These are phyloP conservation scores for Temnothorax unifasciatus DNA, from an alignment of 2,888 invertebrate genomes.

Conservation along the genomic window DNA sequence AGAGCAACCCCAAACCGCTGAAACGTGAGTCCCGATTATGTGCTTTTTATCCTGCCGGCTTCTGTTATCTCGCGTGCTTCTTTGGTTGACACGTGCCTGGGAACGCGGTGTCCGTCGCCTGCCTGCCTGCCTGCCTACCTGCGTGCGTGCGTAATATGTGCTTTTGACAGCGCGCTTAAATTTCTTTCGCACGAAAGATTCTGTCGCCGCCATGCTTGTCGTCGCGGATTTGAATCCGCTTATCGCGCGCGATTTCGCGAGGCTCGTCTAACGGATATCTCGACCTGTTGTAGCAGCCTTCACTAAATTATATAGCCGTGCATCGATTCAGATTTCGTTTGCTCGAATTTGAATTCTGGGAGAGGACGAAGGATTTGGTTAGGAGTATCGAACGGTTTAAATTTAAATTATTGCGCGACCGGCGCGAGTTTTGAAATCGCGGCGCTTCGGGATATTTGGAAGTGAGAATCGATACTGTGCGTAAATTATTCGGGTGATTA, in stretches of 20 bases:
- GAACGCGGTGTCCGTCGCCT: background rate
- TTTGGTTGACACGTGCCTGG: slow-evolving; percentile 18
- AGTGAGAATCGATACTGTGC: background rate
- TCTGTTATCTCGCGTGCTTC: background rate
- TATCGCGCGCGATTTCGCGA: background rate
- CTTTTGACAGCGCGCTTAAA: slow-evolving; percentile 1
- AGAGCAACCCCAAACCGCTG: slow-evolving; percentile 97
- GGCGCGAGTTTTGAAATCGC: background rate
- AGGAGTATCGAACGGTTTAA: background rate
- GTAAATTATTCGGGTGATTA: background rate
- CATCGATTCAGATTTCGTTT: background rate
- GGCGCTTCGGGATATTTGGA: background rate
- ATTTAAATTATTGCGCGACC: too few species aligned
- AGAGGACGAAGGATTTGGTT: background rate
- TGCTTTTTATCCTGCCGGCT: slow-evolving; percentile 32
- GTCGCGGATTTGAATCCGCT: slow-evolving; percentile 4
- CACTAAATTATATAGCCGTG: background rate
- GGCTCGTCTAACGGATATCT: background rate
- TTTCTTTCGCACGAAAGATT: background rate
- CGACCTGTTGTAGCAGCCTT: too few species aligned
- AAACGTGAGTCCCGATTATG: slow-evolving; percentile 92
- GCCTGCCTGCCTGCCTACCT: background rate
- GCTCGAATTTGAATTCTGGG: too few species aligned
- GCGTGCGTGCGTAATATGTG: background rate
- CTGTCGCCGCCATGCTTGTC: background rate